These are phyloP conservation scores for Phylloscopus trochiloides DNA, from an alignment of 2,113 vertebrate genomes.

Conservation along the genomic window DNA sequence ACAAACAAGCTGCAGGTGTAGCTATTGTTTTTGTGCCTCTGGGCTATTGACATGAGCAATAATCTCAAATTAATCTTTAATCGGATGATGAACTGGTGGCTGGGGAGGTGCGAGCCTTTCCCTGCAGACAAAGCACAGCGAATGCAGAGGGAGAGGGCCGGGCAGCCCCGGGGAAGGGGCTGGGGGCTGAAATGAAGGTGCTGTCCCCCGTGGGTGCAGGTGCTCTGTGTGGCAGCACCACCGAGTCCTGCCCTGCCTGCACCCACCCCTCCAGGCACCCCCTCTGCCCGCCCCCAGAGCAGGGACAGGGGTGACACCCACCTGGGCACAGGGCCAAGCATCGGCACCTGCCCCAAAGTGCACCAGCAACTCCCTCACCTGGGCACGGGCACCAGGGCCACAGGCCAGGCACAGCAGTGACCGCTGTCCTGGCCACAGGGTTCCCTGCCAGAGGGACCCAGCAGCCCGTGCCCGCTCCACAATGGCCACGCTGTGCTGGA, in stretches of 20 bases:
- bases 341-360: too few species aligned
- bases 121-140: not conserved
- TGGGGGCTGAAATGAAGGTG: not conserved
- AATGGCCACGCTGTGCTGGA: slow-evolving; percentile 37
- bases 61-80: slow-evolving; percentile 63
- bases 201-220: not conserved
- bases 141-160: not conserved
- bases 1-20: slow-evolving; percentile 71
- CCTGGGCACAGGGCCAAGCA: too few species aligned
- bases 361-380: not conserved
- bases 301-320: too few species aligned
- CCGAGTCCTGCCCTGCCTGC: too few species aligned
- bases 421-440: not conserved
- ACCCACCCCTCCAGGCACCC: too few species aligned
- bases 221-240: not conserved
- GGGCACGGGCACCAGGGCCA: not conserved
- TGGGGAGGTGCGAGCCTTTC: not conserved
- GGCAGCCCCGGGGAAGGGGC: not conserved
- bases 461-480: not conserved
- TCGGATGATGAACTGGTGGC: not conserved
- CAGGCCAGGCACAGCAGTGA: accelerated
- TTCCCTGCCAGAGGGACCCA: not conserved
- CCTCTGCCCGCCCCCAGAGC: too few species aligned
- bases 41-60: not conserved
- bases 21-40: slow-evolving; percentile 38